Conservation (phyloP, 1,140 invertebrate genomes). For the Sycophila sp. region DNA sequence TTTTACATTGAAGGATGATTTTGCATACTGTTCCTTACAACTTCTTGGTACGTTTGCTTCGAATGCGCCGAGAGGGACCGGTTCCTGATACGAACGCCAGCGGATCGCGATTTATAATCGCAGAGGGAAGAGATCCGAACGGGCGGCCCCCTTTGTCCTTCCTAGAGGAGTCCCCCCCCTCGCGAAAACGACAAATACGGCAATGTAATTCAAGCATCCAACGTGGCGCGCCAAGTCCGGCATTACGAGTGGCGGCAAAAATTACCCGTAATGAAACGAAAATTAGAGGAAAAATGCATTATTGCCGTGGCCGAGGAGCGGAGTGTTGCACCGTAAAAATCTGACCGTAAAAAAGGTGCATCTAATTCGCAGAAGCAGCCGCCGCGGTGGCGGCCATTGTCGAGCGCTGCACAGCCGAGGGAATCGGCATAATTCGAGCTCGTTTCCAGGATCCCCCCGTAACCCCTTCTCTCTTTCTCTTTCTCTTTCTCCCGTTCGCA, state of each 20-base stretch:
- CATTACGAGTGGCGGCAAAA: background rate
- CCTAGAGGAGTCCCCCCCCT: background rate
- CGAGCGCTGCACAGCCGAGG: too few species aligned
- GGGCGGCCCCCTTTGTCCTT: background rate
- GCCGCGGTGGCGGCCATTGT: too few species aligned
- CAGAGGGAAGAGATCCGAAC: background rate
- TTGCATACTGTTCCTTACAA: too few species aligned
- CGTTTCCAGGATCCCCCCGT: constrained; percentile 21
- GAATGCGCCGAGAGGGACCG: too few species aligned
- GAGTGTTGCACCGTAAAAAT: background rate
- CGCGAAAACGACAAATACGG: too few species aligned
- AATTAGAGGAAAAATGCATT: constrained; percentile 22
- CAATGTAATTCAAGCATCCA: background rate
- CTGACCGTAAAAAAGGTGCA: background rate
- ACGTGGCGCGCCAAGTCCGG: background rate
- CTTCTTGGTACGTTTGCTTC: too few species aligned
- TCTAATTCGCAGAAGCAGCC: constrained; percentile 19
- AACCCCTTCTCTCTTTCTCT: background rate
- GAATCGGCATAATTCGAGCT: constrained; percentile 26
- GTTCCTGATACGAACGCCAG: background rate
- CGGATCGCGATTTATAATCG: background rate
- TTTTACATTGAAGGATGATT: too few species aligned
- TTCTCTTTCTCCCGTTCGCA: constrained; percentile 19
- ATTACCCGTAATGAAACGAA: constrained; percentile 28
- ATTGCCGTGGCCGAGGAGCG: background rate